phyloP scores from a whole-genome alignment of 2,113 vertebrate species.

The Percopsis transmontana region DNA sequence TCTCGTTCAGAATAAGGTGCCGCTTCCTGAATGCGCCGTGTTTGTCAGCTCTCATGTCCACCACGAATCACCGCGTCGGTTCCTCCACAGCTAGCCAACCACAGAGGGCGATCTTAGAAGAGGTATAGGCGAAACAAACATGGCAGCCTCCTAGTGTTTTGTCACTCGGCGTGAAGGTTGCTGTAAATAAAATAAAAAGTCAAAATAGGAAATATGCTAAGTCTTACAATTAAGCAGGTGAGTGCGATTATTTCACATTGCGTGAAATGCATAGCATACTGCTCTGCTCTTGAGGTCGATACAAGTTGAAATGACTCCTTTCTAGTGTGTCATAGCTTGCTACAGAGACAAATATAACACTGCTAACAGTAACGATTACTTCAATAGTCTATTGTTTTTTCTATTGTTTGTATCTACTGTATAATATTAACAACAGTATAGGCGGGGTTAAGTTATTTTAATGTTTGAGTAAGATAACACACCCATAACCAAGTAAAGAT shows the following conservation, averaged over 20 bases:
- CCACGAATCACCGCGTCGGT: constrained; percentile 71
- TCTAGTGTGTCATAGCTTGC: too few relatives aligned
- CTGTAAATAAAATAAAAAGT: neutral
- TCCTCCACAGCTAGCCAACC: constrained; percentile 75
- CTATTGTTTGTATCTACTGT: too few relatives aligned
- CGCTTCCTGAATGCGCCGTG: constrained; percentile 10
- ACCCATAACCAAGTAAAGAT: too few relatives aligned
- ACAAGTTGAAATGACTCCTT: too few relatives aligned
- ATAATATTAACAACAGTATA: too few relatives aligned
- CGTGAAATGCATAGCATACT: too few relatives aligned
- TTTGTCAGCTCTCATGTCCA: fast-evolving
- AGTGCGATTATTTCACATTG: constrained; percentile 40
- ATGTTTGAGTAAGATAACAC: too few relatives aligned
- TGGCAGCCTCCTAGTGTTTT: constrained; percentile 52
- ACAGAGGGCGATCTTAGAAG: constrained; percentile 25
- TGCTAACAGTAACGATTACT: too few relatives aligned
- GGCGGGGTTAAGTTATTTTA: too few relatives aligned
- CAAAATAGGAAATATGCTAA: constrained; percentile 73
- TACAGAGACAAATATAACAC: too few relatives aligned
- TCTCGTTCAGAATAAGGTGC: neutral
- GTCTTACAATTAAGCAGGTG: constrained; percentile 85
- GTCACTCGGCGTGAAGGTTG: constrained; percentile 39
- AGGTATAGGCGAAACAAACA: constrained; percentile 45
- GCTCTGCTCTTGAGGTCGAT: too few relatives aligned
- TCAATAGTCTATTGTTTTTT: too few relatives aligned